Evolutionary conservation across 2,113 vertebrate species (phyloP).

Genomic region (Paramisgurnus dabryanus): DNA sequence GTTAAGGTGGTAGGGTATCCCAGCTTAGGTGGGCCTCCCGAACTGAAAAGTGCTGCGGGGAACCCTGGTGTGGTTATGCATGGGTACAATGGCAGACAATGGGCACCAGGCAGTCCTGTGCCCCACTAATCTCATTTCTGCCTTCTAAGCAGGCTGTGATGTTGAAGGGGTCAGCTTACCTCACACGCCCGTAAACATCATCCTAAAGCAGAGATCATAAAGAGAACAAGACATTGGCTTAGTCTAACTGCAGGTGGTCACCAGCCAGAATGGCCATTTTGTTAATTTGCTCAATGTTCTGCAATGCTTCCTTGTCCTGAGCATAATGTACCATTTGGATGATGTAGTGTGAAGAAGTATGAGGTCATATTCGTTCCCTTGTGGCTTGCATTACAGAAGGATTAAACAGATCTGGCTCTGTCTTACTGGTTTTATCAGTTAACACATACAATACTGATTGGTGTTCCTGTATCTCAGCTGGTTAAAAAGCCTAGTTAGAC

Average conservation of each 20-base stretch:
- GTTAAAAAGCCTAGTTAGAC: no score
- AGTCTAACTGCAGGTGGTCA: slow-evolving; percentile 28
- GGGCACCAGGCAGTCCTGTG: slow-evolving; percentile 43
- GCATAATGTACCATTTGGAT: neutral
- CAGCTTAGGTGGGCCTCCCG: no score
- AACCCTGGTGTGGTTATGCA: slow-evolving; percentile 40
- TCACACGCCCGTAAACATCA: slow-evolving; percentile 29
- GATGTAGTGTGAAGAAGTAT: slow-evolving; percentile 15
- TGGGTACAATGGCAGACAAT: slow-evolving; percentile 45
- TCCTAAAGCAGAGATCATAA: neutral
- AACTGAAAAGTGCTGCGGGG: no score
- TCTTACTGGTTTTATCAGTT: slow-evolving; percentile 3
- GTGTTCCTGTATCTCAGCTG: neutral
- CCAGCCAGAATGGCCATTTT: slow-evolving; percentile 10
- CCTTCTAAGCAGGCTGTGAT: slow-evolving; percentile 48
- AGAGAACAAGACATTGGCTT: neutral
- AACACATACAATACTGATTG: neutral
- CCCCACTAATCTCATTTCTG: slow-evolving; percentile 55
- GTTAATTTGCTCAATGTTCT: slow-evolving; percentile 24
- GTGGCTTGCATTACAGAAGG: neutral
- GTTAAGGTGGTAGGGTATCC: no score
- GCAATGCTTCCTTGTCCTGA: neutral
- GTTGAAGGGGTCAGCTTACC: slow-evolving; percentile 32
- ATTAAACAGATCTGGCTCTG: slow-evolving; percentile 13
- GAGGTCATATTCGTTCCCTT: slow-evolving; percentile 7